These are phyloP conservation scores for Tridacna gigas DNA, from an alignment of 2,888 invertebrate species.

Conservation along the genomic window DNA sequence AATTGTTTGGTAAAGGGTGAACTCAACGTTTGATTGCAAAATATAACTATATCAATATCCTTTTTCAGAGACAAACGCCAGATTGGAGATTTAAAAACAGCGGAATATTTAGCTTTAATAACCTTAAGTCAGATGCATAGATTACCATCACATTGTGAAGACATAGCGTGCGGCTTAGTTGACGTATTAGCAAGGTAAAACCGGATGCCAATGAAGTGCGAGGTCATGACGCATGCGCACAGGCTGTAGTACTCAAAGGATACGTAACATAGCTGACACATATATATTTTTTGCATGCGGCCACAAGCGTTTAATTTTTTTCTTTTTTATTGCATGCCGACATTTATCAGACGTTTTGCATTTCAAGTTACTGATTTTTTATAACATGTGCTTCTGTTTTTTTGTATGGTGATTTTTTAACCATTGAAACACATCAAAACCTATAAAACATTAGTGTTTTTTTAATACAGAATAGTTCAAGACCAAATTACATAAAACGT, in stretches of 20 bases:
- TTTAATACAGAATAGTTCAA: too few relatives aligned
- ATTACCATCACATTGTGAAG: conserved; percentile 54
- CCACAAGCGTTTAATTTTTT: background rate
- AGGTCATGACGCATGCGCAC: conserved; percentile 17
- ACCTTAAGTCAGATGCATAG: conserved; percentile 57
- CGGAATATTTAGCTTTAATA: conserved; percentile 67
- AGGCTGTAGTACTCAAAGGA: background rate
- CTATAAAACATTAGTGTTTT: too few relatives aligned
- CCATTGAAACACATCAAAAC: too few relatives aligned
- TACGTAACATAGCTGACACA: background rate
- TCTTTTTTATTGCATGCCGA: background rate
- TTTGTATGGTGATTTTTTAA: too few relatives aligned
- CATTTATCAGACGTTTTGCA: too few relatives aligned
- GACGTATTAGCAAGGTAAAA: conserved; percentile 65
- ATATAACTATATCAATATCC: background rate
- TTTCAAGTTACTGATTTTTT: too few relatives aligned
- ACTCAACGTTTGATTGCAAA: background rate
- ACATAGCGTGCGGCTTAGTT: conserved; percentile 67
- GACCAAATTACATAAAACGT: too few relatives aligned
- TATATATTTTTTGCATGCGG: background rate
- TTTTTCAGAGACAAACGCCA: conserved; percentile 68
- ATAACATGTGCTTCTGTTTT: too few relatives aligned
- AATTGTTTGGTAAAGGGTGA: background rate
- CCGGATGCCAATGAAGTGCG: background rate
- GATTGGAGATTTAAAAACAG: conserved; percentile 65